Percentiles rank a stretch among this genome's conserved stretches.
phyloP scores from a whole-genome alignment of 2,113 vertebrate species.

The Excalfactoria chinensis region DNA sequence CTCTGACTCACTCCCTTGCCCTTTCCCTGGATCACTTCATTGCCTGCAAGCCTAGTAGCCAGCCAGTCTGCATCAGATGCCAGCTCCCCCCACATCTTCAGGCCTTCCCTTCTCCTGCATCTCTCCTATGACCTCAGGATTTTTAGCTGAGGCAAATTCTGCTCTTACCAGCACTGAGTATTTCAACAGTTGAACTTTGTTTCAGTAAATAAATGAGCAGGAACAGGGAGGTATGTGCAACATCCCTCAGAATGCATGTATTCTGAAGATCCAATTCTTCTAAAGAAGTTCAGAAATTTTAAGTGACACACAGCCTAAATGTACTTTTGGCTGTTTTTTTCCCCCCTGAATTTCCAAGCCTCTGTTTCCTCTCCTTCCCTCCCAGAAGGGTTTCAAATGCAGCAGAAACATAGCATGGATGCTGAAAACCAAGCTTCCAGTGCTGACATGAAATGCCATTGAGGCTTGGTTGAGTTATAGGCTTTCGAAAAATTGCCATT shows the following conservation, averaged over 20 bases:
- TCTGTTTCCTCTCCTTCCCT: not conserved
- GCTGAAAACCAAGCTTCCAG: constrained; percentile 7
- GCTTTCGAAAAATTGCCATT: constrained; percentile 31
- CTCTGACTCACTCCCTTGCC: not conserved
- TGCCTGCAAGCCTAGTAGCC: not conserved
- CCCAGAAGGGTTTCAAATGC: not conserved
- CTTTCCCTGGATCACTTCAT: not conserved
- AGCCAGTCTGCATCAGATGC: not conserved
- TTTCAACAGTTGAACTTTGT: not conserved
- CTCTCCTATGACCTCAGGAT: not conserved
- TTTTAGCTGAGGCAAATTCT: not conserved
- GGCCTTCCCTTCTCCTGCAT: not conserved
- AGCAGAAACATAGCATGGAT: not conserved
- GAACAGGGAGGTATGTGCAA: not conserved
- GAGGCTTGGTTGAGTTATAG: not conserved
- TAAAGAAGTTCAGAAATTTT: not conserved
- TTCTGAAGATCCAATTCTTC: not conserved
- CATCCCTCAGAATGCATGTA: not conserved
- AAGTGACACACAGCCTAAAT: not conserved
- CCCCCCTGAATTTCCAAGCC: not conserved
- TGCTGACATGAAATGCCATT: not conserved
- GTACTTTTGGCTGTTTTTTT: not conserved
- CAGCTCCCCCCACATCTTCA: not conserved
- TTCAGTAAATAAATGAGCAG: not conserved
- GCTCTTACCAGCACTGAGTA: not conserved